Evolutionary conservation across 1,140 invertebrate genomes (phyloP).

Genomic region (Camponotus floridanus): DNA sequence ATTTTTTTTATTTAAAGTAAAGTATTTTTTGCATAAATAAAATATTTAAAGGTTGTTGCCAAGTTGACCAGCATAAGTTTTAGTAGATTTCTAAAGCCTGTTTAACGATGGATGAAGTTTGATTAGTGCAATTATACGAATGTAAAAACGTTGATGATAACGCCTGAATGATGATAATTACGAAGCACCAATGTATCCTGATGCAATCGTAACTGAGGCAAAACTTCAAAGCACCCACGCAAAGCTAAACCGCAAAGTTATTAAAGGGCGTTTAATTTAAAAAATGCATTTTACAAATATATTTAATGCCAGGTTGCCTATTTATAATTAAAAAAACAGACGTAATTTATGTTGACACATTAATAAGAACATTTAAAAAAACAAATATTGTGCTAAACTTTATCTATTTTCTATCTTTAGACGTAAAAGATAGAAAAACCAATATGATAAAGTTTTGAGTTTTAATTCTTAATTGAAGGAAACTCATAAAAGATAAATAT

Average conservation of each 20-base stretch:
- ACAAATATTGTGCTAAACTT: neutral
- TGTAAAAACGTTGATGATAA: constrained; percentile 18
- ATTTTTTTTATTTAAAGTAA: neutral
- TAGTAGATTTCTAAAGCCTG: neutral
- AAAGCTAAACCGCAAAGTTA: constrained; percentile 11
- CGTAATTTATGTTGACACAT: neutral
- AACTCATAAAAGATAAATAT: neutral
- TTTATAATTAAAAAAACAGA: constrained; percentile 1
- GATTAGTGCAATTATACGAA: constrained; percentile 26
- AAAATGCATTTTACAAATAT: neutral
- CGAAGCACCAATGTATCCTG: neutral
- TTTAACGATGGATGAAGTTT: constrained; percentile 21
- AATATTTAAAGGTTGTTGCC: neutral
- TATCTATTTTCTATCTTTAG: no score
- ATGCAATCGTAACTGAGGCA: neutral
- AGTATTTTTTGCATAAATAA: neutral
- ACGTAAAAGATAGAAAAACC: no score
- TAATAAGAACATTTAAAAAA: neutral
- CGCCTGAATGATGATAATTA: constrained; percentile 35
- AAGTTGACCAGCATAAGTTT: neutral
- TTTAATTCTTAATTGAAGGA: no score
- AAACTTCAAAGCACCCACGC: constrained; percentile 45
- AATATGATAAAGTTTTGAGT: no score
- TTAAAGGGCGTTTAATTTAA: constrained; percentile 18
- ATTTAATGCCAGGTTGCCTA: neutral